These are phyloP conservation scores for Epirrita christyi DNA, from an alignment of 2,888 invertebrate genomes.

Conservation along the genomic window DNA sequence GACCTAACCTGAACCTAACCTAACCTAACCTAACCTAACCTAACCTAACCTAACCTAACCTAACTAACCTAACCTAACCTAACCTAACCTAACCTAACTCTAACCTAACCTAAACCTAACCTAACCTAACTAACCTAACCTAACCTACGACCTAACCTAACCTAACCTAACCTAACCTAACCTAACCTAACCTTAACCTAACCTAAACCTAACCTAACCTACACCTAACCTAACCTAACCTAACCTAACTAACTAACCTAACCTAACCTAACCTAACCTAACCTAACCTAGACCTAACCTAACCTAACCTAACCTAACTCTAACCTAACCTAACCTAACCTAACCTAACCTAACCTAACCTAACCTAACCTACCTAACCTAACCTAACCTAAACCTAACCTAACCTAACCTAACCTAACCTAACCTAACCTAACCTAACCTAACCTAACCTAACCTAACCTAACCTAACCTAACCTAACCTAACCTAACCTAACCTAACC, in stretches of 20 bases:
- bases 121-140: too few species aligned
- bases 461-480: constrained; percentile 25
- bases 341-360: constrained; percentile 29
- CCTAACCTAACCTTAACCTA: too few species aligned
- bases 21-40: constrained; percentile 1
- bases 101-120: too few species aligned
- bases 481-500: constrained; percentile 9
- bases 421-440: constrained; percentile 30
- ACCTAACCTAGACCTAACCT: constrained; percentile 9
- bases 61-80: too few species aligned
- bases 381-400: neutral
- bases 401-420: constrained; percentile 29
- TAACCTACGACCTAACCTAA: too few species aligned
- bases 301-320: too few species aligned
- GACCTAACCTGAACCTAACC: constrained; percentile 16
- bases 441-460: constrained; percentile 29
- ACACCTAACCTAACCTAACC: neutral
- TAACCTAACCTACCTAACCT: constrained; percentile 9
- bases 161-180: too few species aligned
- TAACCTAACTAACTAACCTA: constrained; percentile 23
- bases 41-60: too few species aligned
- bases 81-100: too few species aligned
- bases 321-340: constrained; percentile 7
- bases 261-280: constrained; percentile 25
- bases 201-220: constrained; percentile 2